A percentile compares a stretch with the other conserved stretches of the same genome.
phyloP scores from a whole-genome alignment of 2,113 vertebrate genomes.

The Nycticorax nycticorax region DNA sequence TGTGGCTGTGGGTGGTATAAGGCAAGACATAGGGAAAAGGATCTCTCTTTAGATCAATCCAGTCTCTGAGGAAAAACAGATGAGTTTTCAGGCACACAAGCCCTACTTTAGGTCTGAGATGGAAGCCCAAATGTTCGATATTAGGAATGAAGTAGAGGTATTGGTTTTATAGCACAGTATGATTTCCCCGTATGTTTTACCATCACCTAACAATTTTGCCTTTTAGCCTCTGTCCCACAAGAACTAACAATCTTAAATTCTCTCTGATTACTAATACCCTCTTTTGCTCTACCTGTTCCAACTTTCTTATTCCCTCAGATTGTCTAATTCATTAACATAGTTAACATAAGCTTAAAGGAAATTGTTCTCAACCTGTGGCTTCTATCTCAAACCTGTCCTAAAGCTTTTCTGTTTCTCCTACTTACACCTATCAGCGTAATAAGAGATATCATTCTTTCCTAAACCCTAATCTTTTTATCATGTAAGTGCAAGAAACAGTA shows the following conservation, averaged over 20 bases:
- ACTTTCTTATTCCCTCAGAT: not conserved
- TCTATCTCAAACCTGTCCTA: not conserved
- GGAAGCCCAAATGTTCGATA: not conserved
- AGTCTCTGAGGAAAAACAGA: not conserved
- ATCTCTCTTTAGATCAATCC: not conserved
- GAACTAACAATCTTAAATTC: not conserved
- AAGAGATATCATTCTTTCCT: not conserved
- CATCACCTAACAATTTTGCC: not conserved
- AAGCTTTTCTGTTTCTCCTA: not conserved
- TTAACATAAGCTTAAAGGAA: not conserved
- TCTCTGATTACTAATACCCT: not conserved
- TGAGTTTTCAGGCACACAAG: not conserved
- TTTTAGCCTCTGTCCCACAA: not conserved
- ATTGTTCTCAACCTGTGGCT: not conserved
- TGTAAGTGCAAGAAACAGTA: not conserved
- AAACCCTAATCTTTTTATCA: not conserved
- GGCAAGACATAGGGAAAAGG: not conserved
- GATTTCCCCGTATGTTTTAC: not conserved
- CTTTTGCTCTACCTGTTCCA: not conserved
- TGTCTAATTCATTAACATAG: not conserved
- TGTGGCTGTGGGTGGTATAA: not conserved
- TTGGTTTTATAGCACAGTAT: not conserved
- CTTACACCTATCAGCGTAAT: not conserved
- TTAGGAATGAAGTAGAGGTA: not conserved
- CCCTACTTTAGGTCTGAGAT: not conserved